Base-by-base conservation (phyloP, 2,888 invertebrate species). In the Lasioglossum leucozonium region DNA sequence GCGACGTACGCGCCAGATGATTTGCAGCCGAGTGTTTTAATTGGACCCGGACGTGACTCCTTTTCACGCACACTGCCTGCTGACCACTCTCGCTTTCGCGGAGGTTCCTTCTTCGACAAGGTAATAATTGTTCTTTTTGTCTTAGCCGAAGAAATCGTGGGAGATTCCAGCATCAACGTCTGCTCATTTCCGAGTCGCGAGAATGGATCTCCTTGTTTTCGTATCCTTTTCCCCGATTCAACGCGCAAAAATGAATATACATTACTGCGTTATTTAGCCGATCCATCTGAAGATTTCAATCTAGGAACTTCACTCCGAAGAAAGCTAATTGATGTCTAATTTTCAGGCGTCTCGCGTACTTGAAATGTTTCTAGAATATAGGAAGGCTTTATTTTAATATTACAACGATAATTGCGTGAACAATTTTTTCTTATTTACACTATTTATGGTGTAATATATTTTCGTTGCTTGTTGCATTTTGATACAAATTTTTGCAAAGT, bases 21-120 rank as follows among this genome's bases (percentile, higher is more conserved):
- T 89, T 89, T 84, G 88, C 82, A 47, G 84, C 81, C 58, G 86
- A 37, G 74, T 65, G 77, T 84, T 89, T 89, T 90, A 89, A 90
- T 89, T 90, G 82, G 85, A 80, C 75, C 79, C 82, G 79, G 77
- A 85, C 79, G 79, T 81, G 82, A 58, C 79, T 83, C 74, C 85
- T 86, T 84, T 82, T 90, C 85, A 72, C 78, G 73, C 67, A 72
- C 79, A 71, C 44, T 37, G 65, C 37, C 72, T 82, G 71, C 76
- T 72, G 77, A 77, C 77, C 88, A 86, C 85, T 90, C 88, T 89
- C 87, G 85, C 88, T 89, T 90, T 90, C 86, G 83, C 80, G 78
- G 77, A 72, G 51, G 34, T 75, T 74, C 71, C 47, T 73, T 73
- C 75, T 42, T 72, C 69, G 72, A 16, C 88, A 72, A 34, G 26